Evolutionary conservation across 2,113 vertebrate species (phyloP).

Genomic region (Dromiciops gliroides): DNA sequence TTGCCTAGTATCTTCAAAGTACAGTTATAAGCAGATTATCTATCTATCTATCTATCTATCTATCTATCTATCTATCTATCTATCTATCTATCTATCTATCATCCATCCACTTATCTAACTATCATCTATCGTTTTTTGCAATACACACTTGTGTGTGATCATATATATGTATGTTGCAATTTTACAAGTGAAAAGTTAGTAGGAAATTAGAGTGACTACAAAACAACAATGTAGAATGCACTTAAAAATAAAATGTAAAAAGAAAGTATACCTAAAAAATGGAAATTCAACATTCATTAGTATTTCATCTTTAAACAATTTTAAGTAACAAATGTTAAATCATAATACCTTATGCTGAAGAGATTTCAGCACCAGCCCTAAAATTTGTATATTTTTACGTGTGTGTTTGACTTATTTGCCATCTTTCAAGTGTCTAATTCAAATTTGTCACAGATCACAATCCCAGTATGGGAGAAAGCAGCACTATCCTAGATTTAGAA

Average conservation of each 20-base stretch:
- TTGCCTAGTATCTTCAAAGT: too few relatives aligned
- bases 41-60: too few relatives aligned
- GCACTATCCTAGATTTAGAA: constrained; percentile 78
- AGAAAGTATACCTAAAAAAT: constrained; percentile 84
- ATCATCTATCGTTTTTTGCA: too few relatives aligned
- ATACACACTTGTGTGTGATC: too few relatives aligned
- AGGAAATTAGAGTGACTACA: constrained; percentile 92
- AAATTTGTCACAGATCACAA: constrained; percentile 83
- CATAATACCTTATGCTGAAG: constrained; percentile 80
- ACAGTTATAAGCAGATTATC: too few relatives aligned
- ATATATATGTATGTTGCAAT: constrained; percentile 89
- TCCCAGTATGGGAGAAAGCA: constrained; percentile 88
- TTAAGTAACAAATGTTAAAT: constrained; percentile 80
- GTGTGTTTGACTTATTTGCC: constrained; percentile 81
- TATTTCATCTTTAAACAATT: constrained; percentile 81
- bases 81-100: too few relatives aligned
- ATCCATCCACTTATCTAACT: too few relatives aligned
- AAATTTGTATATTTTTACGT: constrained; percentile 87
- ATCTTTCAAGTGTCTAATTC: constrained; percentile 77
- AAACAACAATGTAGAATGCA: constrained; percentile 89
- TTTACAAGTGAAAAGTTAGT: constrained; percentile 96
- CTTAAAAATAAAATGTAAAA: constrained; percentile 84
- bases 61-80: too few relatives aligned
- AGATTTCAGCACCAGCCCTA: constrained; percentile 88
- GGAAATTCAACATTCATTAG: constrained; percentile 86